Base-by-base conservation (phyloP, 2,888 invertebrate species). In the Eumacrocentrus americanus region DNA sequence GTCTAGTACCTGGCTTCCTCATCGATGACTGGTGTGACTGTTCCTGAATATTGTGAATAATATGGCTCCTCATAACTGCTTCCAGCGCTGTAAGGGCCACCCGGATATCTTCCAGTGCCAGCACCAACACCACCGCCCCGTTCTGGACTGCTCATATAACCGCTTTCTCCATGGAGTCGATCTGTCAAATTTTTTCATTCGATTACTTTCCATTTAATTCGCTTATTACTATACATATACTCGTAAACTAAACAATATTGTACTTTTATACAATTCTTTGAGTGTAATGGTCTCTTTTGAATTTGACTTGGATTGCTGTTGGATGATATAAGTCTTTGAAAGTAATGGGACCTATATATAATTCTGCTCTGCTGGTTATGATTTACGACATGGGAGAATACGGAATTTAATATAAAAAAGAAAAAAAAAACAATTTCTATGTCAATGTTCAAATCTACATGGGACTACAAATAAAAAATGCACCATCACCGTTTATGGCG, bases 91-190 rank as follows among this genome's bases (percentile, higher is more conserved):
- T 81, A 80, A 2, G 79, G 73, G n/a, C 76, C 78, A 20, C 75
- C 63, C 2, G 80, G 76, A 64, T 79, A 80, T 66, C 80, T 77
- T 61, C 76, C 76, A 5, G 77, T 71, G 50, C 71, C 71, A 34
- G 72, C 67, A 3, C 87, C 86, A 34, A 67, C 68, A 1, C 74
- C 74, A n/a, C 79, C 78, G n/a, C 88, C 87, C 63, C 93, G 85
- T 77, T 94, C 94, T 0, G 94, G 94, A 1, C 94, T 94, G 55
- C 93, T 93, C 87, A 92, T 91, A 80, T 94, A 94, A 5, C 92
- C 93, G 64, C 81, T 82, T 78, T 89, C 89, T 81, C 81, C 77
- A 65, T 82, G 82, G 60, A 81, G 68, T 56, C 82, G 81, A 79
- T 82, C 83, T 79, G 61, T 61, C 56, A 58, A 58, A 52, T 64